Base-by-base conservation (phyloP, 2,797 vertebrate genomes). In the Enteromius anoplus region DNA sequence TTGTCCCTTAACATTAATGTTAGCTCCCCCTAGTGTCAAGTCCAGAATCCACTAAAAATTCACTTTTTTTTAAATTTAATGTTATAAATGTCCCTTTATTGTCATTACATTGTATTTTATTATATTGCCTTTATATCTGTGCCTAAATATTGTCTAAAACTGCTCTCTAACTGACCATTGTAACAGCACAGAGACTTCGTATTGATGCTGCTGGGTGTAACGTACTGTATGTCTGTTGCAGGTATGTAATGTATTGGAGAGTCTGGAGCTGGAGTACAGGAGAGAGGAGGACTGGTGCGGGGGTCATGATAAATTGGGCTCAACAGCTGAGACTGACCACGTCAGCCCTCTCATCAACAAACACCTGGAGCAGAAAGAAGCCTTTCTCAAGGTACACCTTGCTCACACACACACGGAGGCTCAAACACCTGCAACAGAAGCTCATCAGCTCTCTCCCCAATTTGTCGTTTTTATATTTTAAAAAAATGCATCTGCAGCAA, bases 361-460 rank as follows among this genome's bases (percentile, higher is more conserved):
- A 92, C 98, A 99, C 90, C 93, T 99, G 95, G 98, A 99, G 87
- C 98, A 99, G 92, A 99, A 99, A 88, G 98, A 99, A 88, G 98
- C 98, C 26, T 99, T 99, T 88, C 96, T 99, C 2, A 99, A 99
- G 97, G 98, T 96, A 81, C 76, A 77, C 80, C 58, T 81, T 7
- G 14, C 60, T 15, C 40, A 21, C 37, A 40, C 53, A 70, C 19
- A 65, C 4, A 26, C 32, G 49, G 19, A 49, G 21, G 34, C 26
- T 26, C 34, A 85, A 72, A 60, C 60, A 77, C 14, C 42, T 58
- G 81, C 80, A 47, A 47, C 32, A 62, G 32, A 66, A 51, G 17
- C 21, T 66, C 42, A 65, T 15, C 21, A 21, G 55, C 60, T 19
- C 60, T 37, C 47, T 75, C 32, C 34, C 8, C 45, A 64, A 51